These are phyloP conservation scores for Notospermus geniculatus DNA, from an alignment of 1,140 invertebrate genomes.

Conservation along the genomic window DNA sequence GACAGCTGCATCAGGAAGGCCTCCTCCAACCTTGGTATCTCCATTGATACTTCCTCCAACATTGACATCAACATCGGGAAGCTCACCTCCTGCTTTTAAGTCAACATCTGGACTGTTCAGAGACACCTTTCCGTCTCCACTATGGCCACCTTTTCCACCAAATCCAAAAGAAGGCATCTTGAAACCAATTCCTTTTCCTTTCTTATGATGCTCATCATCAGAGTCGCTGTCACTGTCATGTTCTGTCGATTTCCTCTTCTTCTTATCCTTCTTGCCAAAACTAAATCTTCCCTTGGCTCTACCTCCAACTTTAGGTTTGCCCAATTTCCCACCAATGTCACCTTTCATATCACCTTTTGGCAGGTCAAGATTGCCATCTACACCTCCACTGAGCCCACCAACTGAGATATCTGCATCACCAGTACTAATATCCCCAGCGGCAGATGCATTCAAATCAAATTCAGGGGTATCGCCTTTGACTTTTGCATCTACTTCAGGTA, in stretches of 20 bases:
- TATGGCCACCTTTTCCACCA: not conserved
- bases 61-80: too few relatives aligned
- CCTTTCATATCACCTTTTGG: not conserved
- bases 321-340: not conserved
- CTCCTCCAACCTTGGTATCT: not conserved
- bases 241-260: not conserved
- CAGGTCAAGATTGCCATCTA: not conserved
- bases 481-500: too few relatives aligned
- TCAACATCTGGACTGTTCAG: conserved; percentile 4
- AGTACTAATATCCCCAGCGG: not conserved
- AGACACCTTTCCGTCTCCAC: not conserved
- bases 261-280: conserved; percentile 2
- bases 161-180: not conserved
- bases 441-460: not conserved
- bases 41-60: too few relatives aligned
- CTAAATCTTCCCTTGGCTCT: not conserved
- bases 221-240: too few relatives aligned
- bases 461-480: not conserved
- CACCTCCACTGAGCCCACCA: not conserved
- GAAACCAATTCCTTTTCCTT: not conserved
- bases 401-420: not conserved
- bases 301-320: too few relatives aligned
- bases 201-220: too few relatives aligned
- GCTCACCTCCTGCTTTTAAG: too few relatives aligned
- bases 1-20: not conserved